Evolutionary conservation across 2,888 invertebrate species (phyloP), one percentile per base, ranked within the genome.

Genomic region (Cyclophora albipunctata): DNA sequence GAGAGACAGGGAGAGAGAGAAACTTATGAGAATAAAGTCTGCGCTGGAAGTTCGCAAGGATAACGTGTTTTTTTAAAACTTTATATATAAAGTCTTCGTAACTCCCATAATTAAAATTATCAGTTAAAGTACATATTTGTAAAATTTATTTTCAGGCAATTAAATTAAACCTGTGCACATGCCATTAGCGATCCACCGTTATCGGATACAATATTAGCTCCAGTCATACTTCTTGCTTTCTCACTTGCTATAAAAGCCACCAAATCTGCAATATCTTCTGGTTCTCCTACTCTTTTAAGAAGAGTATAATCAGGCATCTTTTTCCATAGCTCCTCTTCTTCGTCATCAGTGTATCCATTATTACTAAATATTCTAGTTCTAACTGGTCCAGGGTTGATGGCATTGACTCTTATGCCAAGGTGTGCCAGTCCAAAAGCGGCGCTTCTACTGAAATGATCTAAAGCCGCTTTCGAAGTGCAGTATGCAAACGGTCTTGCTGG

Each of bases 371-470:
- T 52, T 34, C 60, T 52, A 40, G 96, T 96, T 3, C 92, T 70
- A 2, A 93, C 92, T 0, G 96, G 96, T 7, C 96, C 96, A 5
- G 96, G 97, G 78, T 95, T 95, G 0, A 96, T 94, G 47, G 92
- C 89, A 76, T 96, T 96, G 0, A 94, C 95, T 45, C 96, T 85
- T 0, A 96, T 93, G 55, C 92, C 90, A 67, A 92, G 92, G 0
- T 88, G 58, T 35, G 92, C 94, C 49, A 94, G 78, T 63, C 94
- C 96, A 42, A 96, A 78, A 3, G 97, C 96, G 3, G 92, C 85
- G 71, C 95, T 95, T 66, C 93, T 90, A 0, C 97, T 97, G 58
- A 97, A 92, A 70, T 97, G 96, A 83, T 97, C 97, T 3, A 97
- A 77, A 2, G 95, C 95, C 34, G 67, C 67, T 53, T 71, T 71